Conservation (phyloP, 1,140 invertebrate genomes). For the Ips nitidus region DNA sequence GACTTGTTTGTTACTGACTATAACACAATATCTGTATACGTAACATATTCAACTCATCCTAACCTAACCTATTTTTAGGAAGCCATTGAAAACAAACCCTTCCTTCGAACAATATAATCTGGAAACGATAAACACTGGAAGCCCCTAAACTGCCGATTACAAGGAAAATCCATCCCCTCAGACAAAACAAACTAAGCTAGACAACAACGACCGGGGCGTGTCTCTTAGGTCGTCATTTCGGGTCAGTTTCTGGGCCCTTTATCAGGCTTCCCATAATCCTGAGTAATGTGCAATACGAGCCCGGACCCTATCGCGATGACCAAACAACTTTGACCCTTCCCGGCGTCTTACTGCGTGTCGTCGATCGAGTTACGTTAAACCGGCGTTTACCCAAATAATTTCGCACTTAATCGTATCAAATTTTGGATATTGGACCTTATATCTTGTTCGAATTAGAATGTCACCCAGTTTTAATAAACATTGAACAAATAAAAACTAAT, state of each 20-base stretch:
- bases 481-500: no score
- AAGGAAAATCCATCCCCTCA: background rate
- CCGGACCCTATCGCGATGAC: conserved; percentile 14
- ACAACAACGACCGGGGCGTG: conserved; percentile 21
- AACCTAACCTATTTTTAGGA: no score
- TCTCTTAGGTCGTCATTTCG: conserved; percentile 29
- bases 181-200: conserved; percentile 16
- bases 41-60: no score
- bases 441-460: no score
- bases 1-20: no score
- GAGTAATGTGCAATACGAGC: conserved; percentile 32
- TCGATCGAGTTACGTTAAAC: background rate
- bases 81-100: no score
- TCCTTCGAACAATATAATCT: no score
- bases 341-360: conserved; percentile 8
- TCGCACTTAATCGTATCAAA: background rate
- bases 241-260: conserved; percentile 23
- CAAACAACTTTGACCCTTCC: conserved; percentile 18
- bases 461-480: no score
- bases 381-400: background rate
- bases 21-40: no score
- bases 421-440: no score
- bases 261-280: conserved; percentile 33
- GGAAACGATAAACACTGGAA: no score
- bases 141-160: no score